phyloP scores from a whole-genome alignment of 2,113 vertebrate genomes.

The Cariama cristata region DNA sequence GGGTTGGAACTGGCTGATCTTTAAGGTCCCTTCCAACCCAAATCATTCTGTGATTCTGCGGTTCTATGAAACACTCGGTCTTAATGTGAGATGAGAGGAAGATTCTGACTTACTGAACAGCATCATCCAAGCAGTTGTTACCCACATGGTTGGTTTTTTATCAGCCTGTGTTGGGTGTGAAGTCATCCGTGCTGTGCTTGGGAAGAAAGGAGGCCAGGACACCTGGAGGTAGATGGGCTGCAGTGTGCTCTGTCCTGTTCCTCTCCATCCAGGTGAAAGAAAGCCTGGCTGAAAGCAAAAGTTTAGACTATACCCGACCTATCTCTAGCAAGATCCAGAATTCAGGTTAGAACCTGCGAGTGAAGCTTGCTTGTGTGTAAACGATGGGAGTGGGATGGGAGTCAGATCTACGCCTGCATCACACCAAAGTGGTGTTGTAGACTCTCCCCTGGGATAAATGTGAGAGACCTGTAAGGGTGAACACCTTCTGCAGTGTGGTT shows the following conservation, averaged over 20 bases:
- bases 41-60: too few species aligned
- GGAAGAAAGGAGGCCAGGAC: not conserved
- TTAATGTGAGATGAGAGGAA: not conserved
- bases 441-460: too few species aligned
- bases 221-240: not conserved
- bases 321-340: not conserved
- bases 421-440: accelerated
- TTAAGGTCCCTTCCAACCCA: too few species aligned
- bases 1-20: too few species aligned
- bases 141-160: accelerated
- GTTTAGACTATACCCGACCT: not conserved
- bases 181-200: not conserved
- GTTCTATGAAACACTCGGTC: not conserved
- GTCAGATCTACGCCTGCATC: not conserved
- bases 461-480: not conserved
- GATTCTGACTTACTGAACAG: not conserved
- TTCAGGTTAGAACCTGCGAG: not conserved
- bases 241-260: not conserved
- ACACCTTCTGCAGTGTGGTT: not conserved
- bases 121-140: not conserved
- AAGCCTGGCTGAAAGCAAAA: not conserved
- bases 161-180: not conserved
- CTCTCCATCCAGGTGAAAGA: not conserved
- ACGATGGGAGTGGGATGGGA: not conserved
- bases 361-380: not conserved